Percentiles rank a stretch among this genome's conserved stretches.
Conservation (phyloP, 2,888 invertebrate genomes). For the Melieria crassipennis region DNA sequence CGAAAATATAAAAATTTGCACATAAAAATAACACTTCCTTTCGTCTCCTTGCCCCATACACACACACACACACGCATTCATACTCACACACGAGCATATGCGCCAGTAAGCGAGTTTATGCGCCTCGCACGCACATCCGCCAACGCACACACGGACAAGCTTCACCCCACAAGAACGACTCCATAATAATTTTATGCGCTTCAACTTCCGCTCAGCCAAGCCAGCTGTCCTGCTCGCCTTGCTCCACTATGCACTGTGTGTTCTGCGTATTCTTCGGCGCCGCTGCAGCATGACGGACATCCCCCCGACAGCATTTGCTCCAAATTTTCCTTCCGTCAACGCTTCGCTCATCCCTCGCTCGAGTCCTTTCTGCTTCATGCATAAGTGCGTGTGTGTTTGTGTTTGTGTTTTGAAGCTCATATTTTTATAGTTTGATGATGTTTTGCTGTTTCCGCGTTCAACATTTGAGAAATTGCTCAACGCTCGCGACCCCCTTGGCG, state of each 20-base stretch:
- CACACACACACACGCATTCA: constrained; percentile 10
- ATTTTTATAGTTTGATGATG: constrained; percentile 35
- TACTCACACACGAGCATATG: constrained; percentile 3
- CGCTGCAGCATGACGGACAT: not conserved
- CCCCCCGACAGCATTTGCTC: not conserved
- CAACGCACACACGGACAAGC: not conserved
- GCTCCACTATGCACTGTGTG: not conserved
- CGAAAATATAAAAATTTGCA: constrained; percentile 6
- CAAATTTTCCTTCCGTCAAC: constrained; percentile 18
- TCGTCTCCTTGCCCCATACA: too few relatives aligned
- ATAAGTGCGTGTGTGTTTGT: not conserved
- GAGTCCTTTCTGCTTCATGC: not conserved
- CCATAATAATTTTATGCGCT: constrained; percentile 56
- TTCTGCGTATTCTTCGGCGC: not conserved
- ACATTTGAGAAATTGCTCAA: too few relatives aligned
- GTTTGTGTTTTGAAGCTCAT: constrained; percentile 15
- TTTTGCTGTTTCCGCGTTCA: constrained; percentile 21
- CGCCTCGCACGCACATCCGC: not conserved
- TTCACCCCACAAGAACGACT: constrained; percentile 44
- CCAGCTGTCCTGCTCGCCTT: too few relatives aligned
- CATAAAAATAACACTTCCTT: constrained; percentile 21
- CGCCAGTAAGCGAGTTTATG: constrained; percentile 21
- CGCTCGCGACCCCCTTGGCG: too few relatives aligned
- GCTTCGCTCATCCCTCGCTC: not conserved
- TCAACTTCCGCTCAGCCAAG: constrained; percentile 32